Evolutionary conservation across 2,113 vertebrate genomes (phyloP).

Genomic region (Odontophorus gujanensis): DNA sequence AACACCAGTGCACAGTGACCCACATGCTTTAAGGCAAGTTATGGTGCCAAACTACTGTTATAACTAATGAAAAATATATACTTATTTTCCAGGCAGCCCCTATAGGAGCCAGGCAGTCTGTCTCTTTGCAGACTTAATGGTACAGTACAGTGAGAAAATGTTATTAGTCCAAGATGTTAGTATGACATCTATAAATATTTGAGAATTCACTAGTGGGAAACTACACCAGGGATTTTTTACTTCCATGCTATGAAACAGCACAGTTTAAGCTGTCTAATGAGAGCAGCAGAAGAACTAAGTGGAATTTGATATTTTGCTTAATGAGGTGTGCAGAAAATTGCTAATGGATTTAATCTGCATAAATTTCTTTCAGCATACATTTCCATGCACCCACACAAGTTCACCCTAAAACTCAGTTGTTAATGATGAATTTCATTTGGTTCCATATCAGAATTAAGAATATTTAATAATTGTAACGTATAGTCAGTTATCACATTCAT

Average conservation of each 20-base stretch:
- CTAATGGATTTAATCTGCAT: conserved; percentile 61
- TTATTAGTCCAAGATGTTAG: not conserved
- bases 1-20: not conserved
- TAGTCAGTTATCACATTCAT: conserved; percentile 11
- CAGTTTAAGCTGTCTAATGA: conserved; percentile 21
- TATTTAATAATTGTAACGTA: conserved; percentile 36
- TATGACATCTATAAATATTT: not conserved
- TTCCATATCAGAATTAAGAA: conserved; percentile 12
- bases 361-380: conserved; percentile 25
- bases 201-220: not conserved
- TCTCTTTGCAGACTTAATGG: not conserved
- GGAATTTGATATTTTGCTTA: conserved; percentile 44
- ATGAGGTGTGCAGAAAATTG: conserved; percentile 45
- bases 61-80: not conserved
- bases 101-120: not conserved
- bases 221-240: not conserved
- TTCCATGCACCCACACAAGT: not conserved
- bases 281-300: conserved; percentile 17
- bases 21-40: not conserved
- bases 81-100: not conserved
- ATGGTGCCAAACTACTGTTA: fast-evolving
- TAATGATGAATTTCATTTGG: conserved; percentile 55
- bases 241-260: not conserved
- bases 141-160: not conserved
- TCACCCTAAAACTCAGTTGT: conserved; percentile 11